Evolutionary conservation across 2,888 invertebrate species (phyloP), one percentile per base, ranked within the genome.

Genomic region (Plusia festucae): DNA sequence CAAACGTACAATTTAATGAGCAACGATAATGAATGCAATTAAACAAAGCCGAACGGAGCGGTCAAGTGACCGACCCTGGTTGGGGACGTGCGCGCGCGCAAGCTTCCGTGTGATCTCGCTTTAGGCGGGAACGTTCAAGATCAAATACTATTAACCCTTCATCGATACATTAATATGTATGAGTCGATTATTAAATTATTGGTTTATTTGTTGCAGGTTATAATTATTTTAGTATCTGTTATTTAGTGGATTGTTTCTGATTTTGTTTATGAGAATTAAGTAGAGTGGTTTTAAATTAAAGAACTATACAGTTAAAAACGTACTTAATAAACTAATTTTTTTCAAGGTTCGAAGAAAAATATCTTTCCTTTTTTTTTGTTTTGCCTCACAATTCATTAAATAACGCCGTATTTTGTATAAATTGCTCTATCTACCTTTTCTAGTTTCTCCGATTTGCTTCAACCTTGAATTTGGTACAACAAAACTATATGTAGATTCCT

Each of bases 61-160:
- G 81, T 79, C 82, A 78, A 79, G 75, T 70, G 63, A 76, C 64
- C 78, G 86, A 80, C 90, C 90, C 82, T 88, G 86, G 67, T 22
- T 46, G 82, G 78, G 88, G 88, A 81, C 40, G 40, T 40, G 40
- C 87, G 76, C 75, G 67, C 69, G 79, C 73, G 77, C 65, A 68
- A 65, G 70, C 86, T 90, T 90, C 90, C 90, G 90, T 80, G 75
- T 86, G 80, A 79, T 79, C 80, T 72, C 75, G 68, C 82, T 82
- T 79, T 76, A 74, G 76, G 77, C 78, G 59, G 58, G 69, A 69
- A 61, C 68, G 68, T 82, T 81, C 82, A 81, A 82, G 80, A 73
- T 54, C 81, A 81, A 76, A 81, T 76, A 83, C 77, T 76, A 83
- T 83, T 84, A 82, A 82, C 82, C 82, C 79, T 83, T 84, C 74